Base-by-base conservation (phyloP, 2,888 invertebrate species). In the Eupithecia tripunctaria region DNA sequence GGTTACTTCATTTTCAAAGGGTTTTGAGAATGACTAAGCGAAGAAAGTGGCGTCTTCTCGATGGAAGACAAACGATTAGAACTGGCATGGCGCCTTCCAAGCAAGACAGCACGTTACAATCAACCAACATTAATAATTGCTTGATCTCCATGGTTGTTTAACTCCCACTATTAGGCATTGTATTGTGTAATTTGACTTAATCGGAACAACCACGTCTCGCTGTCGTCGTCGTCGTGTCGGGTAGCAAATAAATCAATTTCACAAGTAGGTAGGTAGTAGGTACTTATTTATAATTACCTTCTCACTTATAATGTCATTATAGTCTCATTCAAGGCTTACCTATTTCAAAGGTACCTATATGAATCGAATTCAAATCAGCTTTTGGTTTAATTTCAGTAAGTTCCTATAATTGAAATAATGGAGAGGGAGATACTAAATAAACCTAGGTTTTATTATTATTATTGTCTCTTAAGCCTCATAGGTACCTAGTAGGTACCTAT, bases 201-300 rank as follows among this genome's bases (percentile, higher is more conserved):
- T 88, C 83, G 85, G 89, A 89, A 88, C 87, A 86, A 86, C 86
- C 29, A 21, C 51, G 12, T n/a, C n/a, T n/a, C n/a, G n/a, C n/a
- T n/a, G n/a, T 21, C 56, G n/a, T 47, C 4, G 4, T 21, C 47
- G 4, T 47, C 56, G 5, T 56, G 14, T 56, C 21, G 56, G 56
- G 56, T 14, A 21, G 51, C 21, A 56, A 56, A 25, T 25, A 25
- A 21, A 12, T 21, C 65, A 29, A 29, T 29, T 29, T 29, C 29
- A 29, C 27, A 7, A 60, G 8, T 51, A 15, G 27, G 18, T 32
- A 32, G 32, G 2, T 32, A 32, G 4, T 29, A 29, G 5, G 32
- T 60, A 10, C n/a, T n/a, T n/a, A n/a, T n/a, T n/a, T n/a, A n/a
- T n/a, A n/a, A n/a, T n/a, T n/a, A n/a, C n/a, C n/a, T n/a, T n/a